Evolutionary conservation across 2,888 invertebrate genomes (phyloP), one percentile per base, ranked within the genome.

Genomic region (Aromia moschata): DNA sequence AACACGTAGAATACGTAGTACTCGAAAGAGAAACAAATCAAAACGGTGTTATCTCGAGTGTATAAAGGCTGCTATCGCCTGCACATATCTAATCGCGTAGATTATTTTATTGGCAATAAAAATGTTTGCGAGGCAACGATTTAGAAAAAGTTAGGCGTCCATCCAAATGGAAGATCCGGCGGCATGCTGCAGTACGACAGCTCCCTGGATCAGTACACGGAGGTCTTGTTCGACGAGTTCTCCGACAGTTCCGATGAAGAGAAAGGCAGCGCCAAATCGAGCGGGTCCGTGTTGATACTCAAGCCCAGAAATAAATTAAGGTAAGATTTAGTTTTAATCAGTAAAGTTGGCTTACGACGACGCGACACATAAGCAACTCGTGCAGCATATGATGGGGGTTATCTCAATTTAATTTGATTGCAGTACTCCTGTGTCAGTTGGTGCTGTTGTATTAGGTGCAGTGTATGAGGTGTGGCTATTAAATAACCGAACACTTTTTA

Each of bases 191-290:
- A 64, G 52, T 71, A 72, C 43, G 60, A 69, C 49, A 58, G 55
- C 37, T 37, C 36, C 7, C 54, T 51, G 31, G 68, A 71, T 60
- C 64, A 71, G 41, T 71, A 66, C 51, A 62, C 64, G 2, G 62
- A 71, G 41, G 70, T 71, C 12, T 45, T 61, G 43, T 69, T 67
- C 31, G 66, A 71, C 31, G 70, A 70, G 41, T 69, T 71, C 53
- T 64, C 69, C 1, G 65, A 67, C 10, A 63, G 58, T 30, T 67
- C 68, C 2, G 64, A 64, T 3, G 68, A 64, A 38, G 61, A 47
- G 15, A 47, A 51, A 10, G 58, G 51, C 7, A 64, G 43, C 0
- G 54, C 58, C 1, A 60, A 41, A 37, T 43, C 57, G 0, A 30
- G 40, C 1, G 54, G 65, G 38, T 66, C 70, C 1, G 46, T 71